Percentiles rank a stretch among this genome's conserved stretches.
These are phyloP conservation scores for Nebria brevicollis DNA, from an alignment of 2,888 invertebrate species.

Conservation along the genomic window DNA sequence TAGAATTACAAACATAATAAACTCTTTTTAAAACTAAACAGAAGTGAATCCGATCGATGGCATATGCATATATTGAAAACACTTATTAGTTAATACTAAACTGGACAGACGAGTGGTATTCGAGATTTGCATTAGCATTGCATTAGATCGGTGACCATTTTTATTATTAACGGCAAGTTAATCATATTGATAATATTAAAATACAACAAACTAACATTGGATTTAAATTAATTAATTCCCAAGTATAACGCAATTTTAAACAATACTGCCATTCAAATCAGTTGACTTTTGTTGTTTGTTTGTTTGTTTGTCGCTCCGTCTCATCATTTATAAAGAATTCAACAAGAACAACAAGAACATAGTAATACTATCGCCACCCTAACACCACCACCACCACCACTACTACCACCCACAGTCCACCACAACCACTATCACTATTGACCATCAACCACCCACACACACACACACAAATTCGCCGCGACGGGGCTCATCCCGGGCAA, in stretches of 20 bases:
- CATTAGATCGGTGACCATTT: conserved; percentile 30
- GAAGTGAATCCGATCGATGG: conserved; percentile 37
- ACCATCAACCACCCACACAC: background rate
- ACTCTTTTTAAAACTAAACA: conserved; percentile 12
- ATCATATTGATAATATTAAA: conserved; percentile 6
- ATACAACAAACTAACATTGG: background rate
- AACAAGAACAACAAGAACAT: conserved; percentile 6
- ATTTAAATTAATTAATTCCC: conserved; percentile 28
- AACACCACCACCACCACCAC: conserved; percentile 26
- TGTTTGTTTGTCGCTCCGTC: conserved; percentile 41
- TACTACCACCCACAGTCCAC: background rate
- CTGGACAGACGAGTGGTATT: background rate
- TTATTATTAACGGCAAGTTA: background rate
- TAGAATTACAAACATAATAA: conserved; percentile 17
- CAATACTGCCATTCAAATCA: conserved; percentile 47
- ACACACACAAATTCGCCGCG: background rate
- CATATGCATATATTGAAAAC: conserved; percentile 20
- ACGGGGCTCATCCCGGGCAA: background rate
- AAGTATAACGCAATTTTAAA: conserved; percentile 46
- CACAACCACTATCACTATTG: conserved; percentile 9
- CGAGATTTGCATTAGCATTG: conserved; percentile 7
- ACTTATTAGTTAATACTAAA: conserved; percentile 6
- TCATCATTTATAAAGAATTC: conserved; percentile 21
- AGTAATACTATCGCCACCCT: conserved; percentile 3
- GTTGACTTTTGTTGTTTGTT: conserved; percentile 31